Percentiles rank a stretch among this genome's conserved stretches.
phyloP scores from a whole-genome alignment of 1,140 invertebrate species.

The Pogonomyrmex barbatus region DNA sequence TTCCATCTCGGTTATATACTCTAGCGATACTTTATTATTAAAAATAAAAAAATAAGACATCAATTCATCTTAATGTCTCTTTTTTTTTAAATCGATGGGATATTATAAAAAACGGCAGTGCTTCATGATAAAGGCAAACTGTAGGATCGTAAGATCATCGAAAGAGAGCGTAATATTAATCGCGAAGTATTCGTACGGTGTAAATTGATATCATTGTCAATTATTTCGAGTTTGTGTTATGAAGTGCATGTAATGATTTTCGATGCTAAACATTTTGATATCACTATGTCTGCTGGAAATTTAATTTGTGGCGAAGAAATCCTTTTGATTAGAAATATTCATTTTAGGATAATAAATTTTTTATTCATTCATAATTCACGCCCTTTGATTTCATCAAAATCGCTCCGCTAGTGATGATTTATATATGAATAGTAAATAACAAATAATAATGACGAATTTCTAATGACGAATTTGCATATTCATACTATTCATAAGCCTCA shows the following conservation, averaged over 20 bases:
- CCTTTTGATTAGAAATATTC: not conserved
- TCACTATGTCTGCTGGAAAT: not conserved
- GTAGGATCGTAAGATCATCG: slow-evolving; percentile 37
- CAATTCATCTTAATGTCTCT: not conserved
- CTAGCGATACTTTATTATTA: slow-evolving; percentile 4
- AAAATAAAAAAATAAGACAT: slow-evolving; percentile 43
- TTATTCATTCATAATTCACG: too few species aligned
- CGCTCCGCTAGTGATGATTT: too few species aligned
- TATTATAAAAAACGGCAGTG: slow-evolving; percentile 48
- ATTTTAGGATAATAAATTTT: not conserved
- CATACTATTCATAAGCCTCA: too few species aligned
- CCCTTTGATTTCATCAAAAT: too few species aligned
- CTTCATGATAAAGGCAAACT: slow-evolving; percentile 39
- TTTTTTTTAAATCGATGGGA: slow-evolving; percentile 17
- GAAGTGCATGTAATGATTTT: not conserved
- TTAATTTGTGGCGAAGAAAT: not conserved
- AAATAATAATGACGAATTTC: too few species aligned
- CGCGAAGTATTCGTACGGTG: not conserved
- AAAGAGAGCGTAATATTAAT: slow-evolving; percentile 52
- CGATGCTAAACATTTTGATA: not conserved
- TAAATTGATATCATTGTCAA: slow-evolving; percentile 12
- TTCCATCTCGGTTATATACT: not conserved
- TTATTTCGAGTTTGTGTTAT: slow-evolving; percentile 15
- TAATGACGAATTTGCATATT: too few species aligned
- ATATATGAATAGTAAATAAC: too few species aligned